A percentile compares a stretch with the other conserved stretches of the same genome.
Evolutionary conservation across 2,113 vertebrate species (phyloP).

Genomic region (Chamaea fasciata): DNA sequence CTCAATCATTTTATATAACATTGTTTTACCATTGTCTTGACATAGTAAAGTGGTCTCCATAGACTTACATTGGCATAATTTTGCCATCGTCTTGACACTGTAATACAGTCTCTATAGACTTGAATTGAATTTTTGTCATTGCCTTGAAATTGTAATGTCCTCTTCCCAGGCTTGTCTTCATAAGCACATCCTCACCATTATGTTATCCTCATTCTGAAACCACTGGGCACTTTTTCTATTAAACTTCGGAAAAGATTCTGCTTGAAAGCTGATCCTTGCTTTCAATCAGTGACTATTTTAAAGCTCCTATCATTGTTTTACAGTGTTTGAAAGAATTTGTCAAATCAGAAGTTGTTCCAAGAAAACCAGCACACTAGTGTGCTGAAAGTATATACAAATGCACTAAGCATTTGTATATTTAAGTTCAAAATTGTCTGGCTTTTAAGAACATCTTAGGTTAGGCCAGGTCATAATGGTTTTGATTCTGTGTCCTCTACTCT

Average conservation of each 20-base stretch:
- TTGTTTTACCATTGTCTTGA: conserved; percentile 77
- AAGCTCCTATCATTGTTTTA: not conserved
- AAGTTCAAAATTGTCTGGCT: not conserved
- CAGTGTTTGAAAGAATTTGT: not conserved
- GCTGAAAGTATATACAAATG: not conserved
- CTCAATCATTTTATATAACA: conserved; percentile 72
- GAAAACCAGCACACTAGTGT: not conserved
- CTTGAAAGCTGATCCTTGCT: conserved; percentile 17
- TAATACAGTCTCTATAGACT: conserved; percentile 79
- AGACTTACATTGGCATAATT: conserved; percentile 74
- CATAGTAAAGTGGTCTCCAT: conserved; percentile 77
- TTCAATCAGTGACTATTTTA: conserved; percentile 47
- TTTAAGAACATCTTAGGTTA: not conserved
- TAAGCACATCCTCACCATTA: conserved; percentile 50
- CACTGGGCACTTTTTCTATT: conserved; percentile 25
- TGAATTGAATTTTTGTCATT: conserved; percentile 80
- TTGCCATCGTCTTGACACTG: conserved; percentile 77
- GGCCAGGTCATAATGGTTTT: not conserved
- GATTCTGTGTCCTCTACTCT: not conserved
- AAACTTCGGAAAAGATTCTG: not conserved
- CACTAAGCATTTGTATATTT: not conserved
- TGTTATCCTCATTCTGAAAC: conserved; percentile 35
- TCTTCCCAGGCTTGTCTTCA: conserved; percentile 70
- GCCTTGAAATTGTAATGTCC: conserved; percentile 81
- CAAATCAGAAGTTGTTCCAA: not conserved